A percentile compares a stretch with the other conserved stretches of the same genome.
phyloP scores from a whole-genome alignment of 2,797 vertebrate genomes.

The Coregonus ussuriensis region DNA sequence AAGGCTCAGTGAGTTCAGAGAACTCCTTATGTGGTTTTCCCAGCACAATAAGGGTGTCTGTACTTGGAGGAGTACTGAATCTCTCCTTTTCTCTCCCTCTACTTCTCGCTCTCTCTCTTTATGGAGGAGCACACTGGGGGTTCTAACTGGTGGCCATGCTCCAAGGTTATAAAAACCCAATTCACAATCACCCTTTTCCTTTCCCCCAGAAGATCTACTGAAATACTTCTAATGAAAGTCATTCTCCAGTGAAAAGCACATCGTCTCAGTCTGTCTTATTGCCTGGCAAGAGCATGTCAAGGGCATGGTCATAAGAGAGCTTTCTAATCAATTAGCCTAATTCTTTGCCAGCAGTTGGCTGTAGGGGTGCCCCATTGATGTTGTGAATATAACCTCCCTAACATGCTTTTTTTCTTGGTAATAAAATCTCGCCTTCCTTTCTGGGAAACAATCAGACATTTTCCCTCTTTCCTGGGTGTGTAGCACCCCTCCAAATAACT shows the following conservation, averaged over 20 bases:
- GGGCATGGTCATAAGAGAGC: not conserved
- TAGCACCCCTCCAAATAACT: not conserved
- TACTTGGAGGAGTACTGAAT: not conserved
- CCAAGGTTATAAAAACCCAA: constrained; percentile 13
- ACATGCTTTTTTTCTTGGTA: not conserved
- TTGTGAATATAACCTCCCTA: not conserved
- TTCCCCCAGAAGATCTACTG: not conserved
- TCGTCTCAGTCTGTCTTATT: not conserved
- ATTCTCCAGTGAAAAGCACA: not conserved
- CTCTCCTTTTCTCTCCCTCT: constrained; percentile 1
- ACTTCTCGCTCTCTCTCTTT: not conserved
- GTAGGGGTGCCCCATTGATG: not conserved
- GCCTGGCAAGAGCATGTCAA: constrained; percentile 14
- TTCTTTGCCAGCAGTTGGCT: not conserved
- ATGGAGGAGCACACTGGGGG: not conserved
- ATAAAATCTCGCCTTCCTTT: not conserved
- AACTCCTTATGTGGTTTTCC: constrained; percentile 4
- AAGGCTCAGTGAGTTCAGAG: constrained; percentile 4
- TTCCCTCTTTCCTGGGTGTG: constrained; percentile 1
- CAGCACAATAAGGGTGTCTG: constrained; percentile 15
- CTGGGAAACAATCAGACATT: not conserved
- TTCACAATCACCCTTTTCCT: not conserved
- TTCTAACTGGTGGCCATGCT: not conserved
- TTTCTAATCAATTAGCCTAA: not conserved
- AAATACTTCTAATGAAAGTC: not conserved